Evolutionary conservation across 2,888 invertebrate genomes (phyloP).

Genomic region (Apamea monoglypha): DNA sequence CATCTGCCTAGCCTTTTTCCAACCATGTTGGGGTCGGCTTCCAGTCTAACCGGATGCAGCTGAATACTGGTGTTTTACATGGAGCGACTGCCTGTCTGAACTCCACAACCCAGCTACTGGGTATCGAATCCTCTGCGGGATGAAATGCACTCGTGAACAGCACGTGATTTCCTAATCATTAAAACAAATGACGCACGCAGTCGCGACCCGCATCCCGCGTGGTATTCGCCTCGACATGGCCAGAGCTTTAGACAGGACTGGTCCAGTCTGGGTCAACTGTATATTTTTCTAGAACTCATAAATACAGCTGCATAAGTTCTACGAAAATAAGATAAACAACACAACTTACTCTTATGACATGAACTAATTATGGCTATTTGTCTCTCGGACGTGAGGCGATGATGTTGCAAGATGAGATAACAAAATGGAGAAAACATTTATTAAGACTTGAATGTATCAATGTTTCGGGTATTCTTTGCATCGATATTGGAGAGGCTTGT

Average conservation of each 20-base stretch:
- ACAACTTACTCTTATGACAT: slow-evolving; percentile 32
- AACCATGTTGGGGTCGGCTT: too few species aligned
- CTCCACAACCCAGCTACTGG: too few species aligned
- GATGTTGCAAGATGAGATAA: neutral
- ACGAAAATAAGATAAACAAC: slow-evolving; percentile 35
- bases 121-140: too few species aligned
- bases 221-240: too few species aligned
- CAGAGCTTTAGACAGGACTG: neutral
- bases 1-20: too few species aligned
- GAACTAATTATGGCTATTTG: slow-evolving; percentile 43
- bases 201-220: neutral
- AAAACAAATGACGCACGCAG: neutral
- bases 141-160: too few species aligned
- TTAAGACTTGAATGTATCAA: neutral
- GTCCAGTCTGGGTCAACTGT: neutral
- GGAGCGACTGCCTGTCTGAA: too few species aligned
- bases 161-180: too few species aligned
- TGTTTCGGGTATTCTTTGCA: neutral
- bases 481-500: neutral
- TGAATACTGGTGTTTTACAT: too few species aligned
- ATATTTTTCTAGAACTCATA: slow-evolving; percentile 9
- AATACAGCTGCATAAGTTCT: neutral
- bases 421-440: slow-evolving; percentile 20
- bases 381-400: slow-evolving; percentile 25
- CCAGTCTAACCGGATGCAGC: too few species aligned